Evolutionary conservation across 2,888 invertebrate genomes (phyloP).

Genomic region (Ellobium chinense): DNA sequence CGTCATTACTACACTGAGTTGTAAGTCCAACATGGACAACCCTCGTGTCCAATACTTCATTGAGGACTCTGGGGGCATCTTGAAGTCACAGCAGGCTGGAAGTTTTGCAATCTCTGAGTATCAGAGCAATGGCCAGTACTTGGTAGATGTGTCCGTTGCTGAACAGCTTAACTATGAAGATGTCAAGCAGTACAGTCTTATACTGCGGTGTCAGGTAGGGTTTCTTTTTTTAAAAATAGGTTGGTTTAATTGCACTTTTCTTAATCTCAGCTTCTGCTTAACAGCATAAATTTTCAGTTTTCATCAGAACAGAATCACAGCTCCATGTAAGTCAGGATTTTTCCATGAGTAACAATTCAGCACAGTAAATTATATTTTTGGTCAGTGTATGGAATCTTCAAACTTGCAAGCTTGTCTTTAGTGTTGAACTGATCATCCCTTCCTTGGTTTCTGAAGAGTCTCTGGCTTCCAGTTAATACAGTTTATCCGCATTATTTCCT

Average conservation of each 20-base stretch:
- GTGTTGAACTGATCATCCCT: no score
- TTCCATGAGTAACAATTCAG: no score
- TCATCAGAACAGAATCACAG: no score
- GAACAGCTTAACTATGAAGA: conserved; percentile 66
- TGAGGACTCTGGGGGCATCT: conserved; percentile 31
- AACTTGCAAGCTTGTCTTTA: no score
- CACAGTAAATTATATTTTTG: no score
- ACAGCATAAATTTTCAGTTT: no score
- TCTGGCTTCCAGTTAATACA: no score
- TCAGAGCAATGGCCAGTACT: conserved; percentile 49
- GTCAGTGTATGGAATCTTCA: no score
- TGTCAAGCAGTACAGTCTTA: conserved; percentile 61
- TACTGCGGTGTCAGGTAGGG: conserved; percentile 65
- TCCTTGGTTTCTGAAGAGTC: no score
- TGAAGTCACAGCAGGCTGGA: conserved; percentile 47
- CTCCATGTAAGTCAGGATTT: no score
- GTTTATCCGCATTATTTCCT: no score
- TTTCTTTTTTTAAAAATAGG: background rate
- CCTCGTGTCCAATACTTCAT: conserved; percentile 47
- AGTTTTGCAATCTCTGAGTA: conserved; percentile 44
- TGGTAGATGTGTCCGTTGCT: conserved; percentile 61
- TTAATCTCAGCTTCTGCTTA: no score
- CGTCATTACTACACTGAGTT: conserved; percentile 63
- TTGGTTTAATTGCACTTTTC: background rate
- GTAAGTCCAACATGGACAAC: conserved; percentile 61